phyloP scores from a whole-genome alignment of 2,113 vertebrate species.

The Coracopsis vasa region DNA sequence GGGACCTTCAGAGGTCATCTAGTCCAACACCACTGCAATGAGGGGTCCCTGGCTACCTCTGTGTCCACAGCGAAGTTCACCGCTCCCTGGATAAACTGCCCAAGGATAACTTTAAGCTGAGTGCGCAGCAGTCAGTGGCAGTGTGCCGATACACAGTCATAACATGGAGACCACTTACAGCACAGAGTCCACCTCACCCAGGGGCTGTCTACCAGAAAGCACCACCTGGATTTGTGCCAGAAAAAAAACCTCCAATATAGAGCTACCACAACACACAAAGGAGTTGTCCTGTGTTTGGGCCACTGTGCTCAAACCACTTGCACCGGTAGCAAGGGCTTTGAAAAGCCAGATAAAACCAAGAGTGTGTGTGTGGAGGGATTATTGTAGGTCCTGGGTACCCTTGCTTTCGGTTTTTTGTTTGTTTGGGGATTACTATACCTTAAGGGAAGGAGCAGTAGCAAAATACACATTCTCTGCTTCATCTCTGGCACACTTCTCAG shows the following conservation, averaged over 20 bases:
- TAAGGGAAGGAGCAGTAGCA: background rate
- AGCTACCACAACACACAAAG: background rate
- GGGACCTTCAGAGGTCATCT: background rate
- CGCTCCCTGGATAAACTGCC: rapidly evolving
- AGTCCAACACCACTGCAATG: background rate
- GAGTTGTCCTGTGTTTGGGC: background rate
- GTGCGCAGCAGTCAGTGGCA: too few species aligned
- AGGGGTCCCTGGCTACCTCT: background rate
- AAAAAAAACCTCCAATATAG: rapidly evolving
- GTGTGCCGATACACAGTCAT: rapidly evolving
- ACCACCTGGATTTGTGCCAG: background rate
- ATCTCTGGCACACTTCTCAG: background rate
- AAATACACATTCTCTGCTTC: background rate
- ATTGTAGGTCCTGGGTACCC: background rate
- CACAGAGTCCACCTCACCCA: rapidly evolving
- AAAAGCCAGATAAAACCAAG: background rate
- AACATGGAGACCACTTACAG: background rate
- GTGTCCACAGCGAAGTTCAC: background rate
- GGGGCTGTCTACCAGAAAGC: background rate
- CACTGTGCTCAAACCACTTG: background rate
- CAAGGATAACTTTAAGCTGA: background rate
- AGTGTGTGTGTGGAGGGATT: background rate
- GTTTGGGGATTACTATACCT: background rate
- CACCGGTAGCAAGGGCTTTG: background rate
- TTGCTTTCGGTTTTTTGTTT: background rate